Percentiles rank a stretch among this genome's conserved stretches.
Evolutionary conservation across 2,888 invertebrate species (phyloP).

Genomic region (Stenotaenia linearis): DNA sequence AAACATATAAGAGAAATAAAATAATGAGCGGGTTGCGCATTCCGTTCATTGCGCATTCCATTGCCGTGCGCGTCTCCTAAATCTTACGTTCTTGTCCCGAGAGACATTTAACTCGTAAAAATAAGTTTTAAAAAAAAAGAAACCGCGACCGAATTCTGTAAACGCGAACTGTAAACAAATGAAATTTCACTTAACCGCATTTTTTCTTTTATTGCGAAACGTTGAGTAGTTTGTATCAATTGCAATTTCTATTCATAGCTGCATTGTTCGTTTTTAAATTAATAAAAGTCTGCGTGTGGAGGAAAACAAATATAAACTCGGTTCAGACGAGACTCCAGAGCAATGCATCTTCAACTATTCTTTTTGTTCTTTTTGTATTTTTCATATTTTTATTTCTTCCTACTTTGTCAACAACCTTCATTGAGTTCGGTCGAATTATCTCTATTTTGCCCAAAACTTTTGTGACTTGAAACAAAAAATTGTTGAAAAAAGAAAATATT

Average conservation of each 20-base stretch:
- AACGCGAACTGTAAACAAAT: neutral
- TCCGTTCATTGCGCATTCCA: neutral
- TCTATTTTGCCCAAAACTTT: neutral
- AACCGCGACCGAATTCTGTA: neutral
- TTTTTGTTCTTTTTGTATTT: neutral
- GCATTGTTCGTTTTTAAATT: neutral
- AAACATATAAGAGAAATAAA: neutral
- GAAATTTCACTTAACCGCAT: neutral
- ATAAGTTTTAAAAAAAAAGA: neutral
- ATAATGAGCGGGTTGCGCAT: neutral
- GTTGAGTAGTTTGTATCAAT: neutral
- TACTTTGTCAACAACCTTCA: too few species aligned
- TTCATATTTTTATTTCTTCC: neutral
- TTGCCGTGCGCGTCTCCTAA: neutral
- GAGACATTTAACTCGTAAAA: neutral
- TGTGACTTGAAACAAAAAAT: neutral
- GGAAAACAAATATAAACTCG: neutral
- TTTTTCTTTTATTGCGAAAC: neutral
- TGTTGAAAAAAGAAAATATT: neutral
- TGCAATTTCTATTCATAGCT: neutral
- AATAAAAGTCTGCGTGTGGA: neutral
- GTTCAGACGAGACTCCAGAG: neutral
- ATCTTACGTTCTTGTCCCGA: neutral
- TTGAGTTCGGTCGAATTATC: neutral
- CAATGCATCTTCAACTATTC: neutral